Percentiles rank a stretch among this genome's conserved stretches.
Evolutionary conservation across 2,113 vertebrate species (phyloP).

Genomic region (Psittacula cyanocephala): DNA sequence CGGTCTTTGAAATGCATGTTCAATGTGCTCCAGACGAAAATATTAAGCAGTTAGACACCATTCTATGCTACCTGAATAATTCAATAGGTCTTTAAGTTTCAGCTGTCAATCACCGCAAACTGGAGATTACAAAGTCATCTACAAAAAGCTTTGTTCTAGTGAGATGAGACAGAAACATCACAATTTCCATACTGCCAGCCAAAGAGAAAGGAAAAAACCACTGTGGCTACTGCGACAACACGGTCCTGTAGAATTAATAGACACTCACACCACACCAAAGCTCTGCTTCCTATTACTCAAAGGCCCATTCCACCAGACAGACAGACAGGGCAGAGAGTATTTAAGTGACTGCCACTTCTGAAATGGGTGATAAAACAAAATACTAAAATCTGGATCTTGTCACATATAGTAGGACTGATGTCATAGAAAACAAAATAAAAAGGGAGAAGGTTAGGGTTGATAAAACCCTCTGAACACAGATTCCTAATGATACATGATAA

Average conservation of each 20-base stretch:
- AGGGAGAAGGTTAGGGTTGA: neutral
- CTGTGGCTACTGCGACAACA: neutral
- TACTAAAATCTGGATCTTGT: neutral
- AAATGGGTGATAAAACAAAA: neutral
- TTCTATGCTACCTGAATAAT: constrained; percentile 28
- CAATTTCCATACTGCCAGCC: neutral
- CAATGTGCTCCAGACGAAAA: constrained; percentile 12
- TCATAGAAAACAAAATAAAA: constrained; percentile 5
- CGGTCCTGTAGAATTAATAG: neutral
- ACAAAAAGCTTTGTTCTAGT: constrained; percentile 2
- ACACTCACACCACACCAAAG: neutral
- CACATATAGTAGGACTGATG: neutral
- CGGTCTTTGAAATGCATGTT: neutral
- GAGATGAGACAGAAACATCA: constrained; percentile 22
- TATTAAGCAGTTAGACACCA: neutral
- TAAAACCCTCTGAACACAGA: neutral
- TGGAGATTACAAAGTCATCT: neutral
- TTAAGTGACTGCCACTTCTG: neutral
- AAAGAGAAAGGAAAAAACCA: neutral
- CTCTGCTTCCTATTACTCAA: neutral
- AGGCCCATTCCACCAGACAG: neutral
- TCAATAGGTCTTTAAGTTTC: neutral
- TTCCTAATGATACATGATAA: neutral
- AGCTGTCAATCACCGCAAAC: neutral
- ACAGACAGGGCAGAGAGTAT: neutral